These are phyloP conservation scores for Drosophila willistoni DNA, from an alignment of 1,140 invertebrate genomes.

Conservation along the genomic window DNA sequence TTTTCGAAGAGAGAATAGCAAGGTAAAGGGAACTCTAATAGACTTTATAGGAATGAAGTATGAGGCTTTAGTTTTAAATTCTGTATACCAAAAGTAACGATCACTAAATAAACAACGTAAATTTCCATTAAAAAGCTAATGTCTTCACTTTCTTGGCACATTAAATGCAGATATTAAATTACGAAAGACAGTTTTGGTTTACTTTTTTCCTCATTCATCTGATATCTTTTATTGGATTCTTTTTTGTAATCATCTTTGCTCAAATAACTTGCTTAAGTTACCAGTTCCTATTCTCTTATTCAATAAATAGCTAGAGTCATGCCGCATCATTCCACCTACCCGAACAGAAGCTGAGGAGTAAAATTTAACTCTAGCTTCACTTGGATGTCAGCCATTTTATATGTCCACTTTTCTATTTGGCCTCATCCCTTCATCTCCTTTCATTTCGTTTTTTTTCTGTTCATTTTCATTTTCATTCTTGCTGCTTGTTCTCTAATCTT, in stretches of 20 bases:
- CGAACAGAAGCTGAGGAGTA: background rate
- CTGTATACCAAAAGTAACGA: too few species aligned
- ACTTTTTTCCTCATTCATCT: constrained; percentile 15
- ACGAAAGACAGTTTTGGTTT: background rate
- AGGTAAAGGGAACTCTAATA: too few species aligned
- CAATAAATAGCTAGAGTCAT: constrained; percentile 9
- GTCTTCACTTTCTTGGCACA: background rate
- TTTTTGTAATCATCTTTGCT: constrained; percentile 9
- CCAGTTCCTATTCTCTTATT: constrained; percentile 13
- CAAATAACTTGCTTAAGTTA: constrained; percentile 8
- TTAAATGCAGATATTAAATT: constrained; percentile 2
- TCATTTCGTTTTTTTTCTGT: background rate
- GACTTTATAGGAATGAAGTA: too few species aligned
- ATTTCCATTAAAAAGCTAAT: too few species aligned
- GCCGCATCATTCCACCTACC: constrained; percentile 12
- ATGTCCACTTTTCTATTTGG: background rate
- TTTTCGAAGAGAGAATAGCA: background rate
- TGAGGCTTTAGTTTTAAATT: too few species aligned
- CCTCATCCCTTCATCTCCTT: background rate
- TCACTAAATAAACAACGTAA: too few species aligned
- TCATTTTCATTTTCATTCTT: constrained; percentile 18
- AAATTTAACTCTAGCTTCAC: background rate
- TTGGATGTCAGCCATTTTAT: constrained; percentile 8
- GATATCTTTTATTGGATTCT: constrained; percentile 1
- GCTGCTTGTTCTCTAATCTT: constrained; percentile 10